Evolutionary conservation across 2,888 invertebrate genomes (phyloP).

Genomic region (Incurvaria masculella): DNA sequence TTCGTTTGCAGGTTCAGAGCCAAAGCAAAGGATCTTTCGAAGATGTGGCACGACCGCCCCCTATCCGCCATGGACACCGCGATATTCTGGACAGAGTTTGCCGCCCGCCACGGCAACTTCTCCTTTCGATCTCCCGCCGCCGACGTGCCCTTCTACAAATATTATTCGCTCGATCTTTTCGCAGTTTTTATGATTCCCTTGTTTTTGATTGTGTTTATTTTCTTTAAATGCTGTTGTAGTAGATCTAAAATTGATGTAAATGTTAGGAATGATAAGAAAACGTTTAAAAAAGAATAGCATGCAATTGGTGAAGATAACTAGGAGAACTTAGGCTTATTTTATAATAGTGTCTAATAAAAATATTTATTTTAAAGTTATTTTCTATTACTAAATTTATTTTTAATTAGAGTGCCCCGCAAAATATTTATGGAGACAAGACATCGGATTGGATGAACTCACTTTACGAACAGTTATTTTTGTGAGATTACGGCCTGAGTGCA

Average conservation of each 20-base stretch:
- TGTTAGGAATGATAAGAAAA: no score
- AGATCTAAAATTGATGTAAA: conserved; percentile 1
- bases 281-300: no score
- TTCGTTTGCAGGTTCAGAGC: conserved; percentile 38
- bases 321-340: no score
- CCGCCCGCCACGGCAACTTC: conserved; percentile 49
- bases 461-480: no score
- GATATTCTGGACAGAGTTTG: conserved; percentile 63
- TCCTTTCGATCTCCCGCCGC: conserved; percentile 50
- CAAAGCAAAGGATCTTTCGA: conserved; percentile 45
- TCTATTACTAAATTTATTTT: no score
- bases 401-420: no score
- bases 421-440: no score
- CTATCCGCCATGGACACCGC: conserved; percentile 58
- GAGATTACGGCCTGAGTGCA: no score
- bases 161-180: conserved; percentile 36
- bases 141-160: conserved; percentile 52
- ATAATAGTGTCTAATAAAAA: no score
- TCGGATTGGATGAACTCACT: no score
- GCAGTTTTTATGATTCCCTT: conserved; percentile 15
- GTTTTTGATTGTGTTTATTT: background rate
- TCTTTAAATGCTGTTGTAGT: background rate
- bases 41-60: conserved; percentile 58
- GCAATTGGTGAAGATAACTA: no score
- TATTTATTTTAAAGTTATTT: no score